phyloP scores from a whole-genome alignment of 2,113 vertebrate species.

The Brachypodius melanocephalos region DNA sequence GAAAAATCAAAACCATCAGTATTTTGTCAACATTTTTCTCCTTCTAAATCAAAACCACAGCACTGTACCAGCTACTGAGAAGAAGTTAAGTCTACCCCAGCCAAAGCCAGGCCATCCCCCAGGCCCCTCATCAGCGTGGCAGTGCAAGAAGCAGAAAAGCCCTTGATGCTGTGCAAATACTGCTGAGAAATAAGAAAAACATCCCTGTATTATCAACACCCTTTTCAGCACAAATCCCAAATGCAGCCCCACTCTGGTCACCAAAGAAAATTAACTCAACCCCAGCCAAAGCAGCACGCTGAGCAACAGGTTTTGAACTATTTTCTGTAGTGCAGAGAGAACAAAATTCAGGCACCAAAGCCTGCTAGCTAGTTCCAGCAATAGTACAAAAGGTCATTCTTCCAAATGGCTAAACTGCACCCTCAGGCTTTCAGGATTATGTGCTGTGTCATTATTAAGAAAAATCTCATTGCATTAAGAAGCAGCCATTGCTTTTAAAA shows the following conservation, averaged over 20 bases:
- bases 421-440: not conserved
- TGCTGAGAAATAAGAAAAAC: not conserved
- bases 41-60: not conserved
- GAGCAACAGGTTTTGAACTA: not conserved
- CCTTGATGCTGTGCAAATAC: not conserved
- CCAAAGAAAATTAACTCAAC: not conserved
- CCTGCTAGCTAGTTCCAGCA: not conserved
- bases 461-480: not conserved
- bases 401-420: not conserved
- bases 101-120: not conserved
- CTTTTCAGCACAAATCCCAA: not conserved
- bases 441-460: not conserved
- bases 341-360: not conserved
- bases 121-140: not conserved
- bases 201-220: not conserved
- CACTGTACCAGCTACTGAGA: not conserved
- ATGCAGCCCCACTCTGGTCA: not conserved
- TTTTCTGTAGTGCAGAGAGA: not conserved
- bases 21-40: not conserved
- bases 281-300: not conserved
- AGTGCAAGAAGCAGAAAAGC: not conserved
- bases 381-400: conserved; percentile 1
- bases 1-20: not conserved
- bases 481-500: not conserved
- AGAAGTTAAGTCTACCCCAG: not conserved